phyloP scores from a whole-genome alignment of 2,797 vertebrate genomes.

The Mormyrops boulengeri region DNA sequence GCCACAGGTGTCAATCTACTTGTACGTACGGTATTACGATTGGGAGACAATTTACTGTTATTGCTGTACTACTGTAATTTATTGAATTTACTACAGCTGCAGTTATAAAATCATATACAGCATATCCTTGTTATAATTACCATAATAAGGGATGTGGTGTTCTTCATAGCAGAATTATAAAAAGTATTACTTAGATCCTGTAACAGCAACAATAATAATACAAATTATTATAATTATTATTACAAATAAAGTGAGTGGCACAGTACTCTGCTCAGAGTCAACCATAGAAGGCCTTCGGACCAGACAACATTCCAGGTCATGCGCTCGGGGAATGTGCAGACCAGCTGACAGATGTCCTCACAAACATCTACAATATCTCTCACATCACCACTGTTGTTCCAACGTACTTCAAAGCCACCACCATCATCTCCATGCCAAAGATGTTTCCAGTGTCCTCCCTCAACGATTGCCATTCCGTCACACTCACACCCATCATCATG shows the following conservation, averaged over 20 bases:
- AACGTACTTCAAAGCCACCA: neutral
- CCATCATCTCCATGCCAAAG: neutral
- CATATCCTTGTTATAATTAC: neutral
- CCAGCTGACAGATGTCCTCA: neutral
- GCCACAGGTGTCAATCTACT: neutral
- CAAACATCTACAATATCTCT: neutral
- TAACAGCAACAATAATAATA: neutral
- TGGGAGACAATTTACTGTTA: neutral
- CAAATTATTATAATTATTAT: neutral
- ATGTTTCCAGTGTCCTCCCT: neutral
- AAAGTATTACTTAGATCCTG: neutral
- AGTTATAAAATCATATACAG: neutral
- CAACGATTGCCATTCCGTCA: neutral
- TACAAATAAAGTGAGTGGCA: neutral
- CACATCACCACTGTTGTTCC: neutral
- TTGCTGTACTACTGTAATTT: neutral
- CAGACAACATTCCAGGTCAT: neutral
- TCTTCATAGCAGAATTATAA: neutral
- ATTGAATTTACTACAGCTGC: neutral
- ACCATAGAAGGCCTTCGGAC: neutral
- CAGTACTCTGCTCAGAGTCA: neutral
- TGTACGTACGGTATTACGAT: neutral
- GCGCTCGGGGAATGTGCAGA: neutral
- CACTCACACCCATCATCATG: neutral
- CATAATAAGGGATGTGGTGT: neutral